Base-by-base conservation (phyloP, 2,888 invertebrate genomes). In the Euplexia lucipara region DNA sequence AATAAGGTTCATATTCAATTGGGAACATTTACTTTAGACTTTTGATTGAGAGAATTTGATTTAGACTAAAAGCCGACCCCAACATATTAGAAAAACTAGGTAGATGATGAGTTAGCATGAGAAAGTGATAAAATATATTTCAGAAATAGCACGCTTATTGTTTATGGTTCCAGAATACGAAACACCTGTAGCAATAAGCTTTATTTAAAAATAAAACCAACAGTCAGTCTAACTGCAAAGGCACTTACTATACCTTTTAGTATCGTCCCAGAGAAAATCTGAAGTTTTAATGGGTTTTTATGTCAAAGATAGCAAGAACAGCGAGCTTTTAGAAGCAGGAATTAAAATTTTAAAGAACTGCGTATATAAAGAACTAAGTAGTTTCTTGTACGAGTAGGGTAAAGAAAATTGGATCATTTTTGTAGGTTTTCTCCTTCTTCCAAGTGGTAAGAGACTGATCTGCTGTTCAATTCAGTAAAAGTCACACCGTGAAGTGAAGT, bases 261-360 rank as follows among this genome's bases (percentile, higher is more conserved):
- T 49, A 22, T 14, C 9, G 20, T 41, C 26, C 14, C 22, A 20
- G 26, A 49, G 9, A 41, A 60, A 70, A 48, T 47, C 34, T 56
- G 20, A 56, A 72, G 53, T 61, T 75, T 69, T 63, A 70, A 70
- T 63, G n/a, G 59, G 12, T 51, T 56, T 67, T 57, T 39, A 59
- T 60, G 58, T 56, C 47, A 54, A 62, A 39, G 8, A 10, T 62
- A 37, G 75, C 39, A 35, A 20, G 52, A 57, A 57, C 12, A n/a
- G 12, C 12, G 9, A 37, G 20, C 51, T 73, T 56, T 56, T 44
- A 56, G 26, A 32, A 41, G 7, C 20, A 60, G 42, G 56, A 60
- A 52, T 44, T 61, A 35, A 42, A 39, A 48, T 54, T n/a, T n/a
- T n/a, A n/a, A n/a, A n/a, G n/a, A n/a, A n/a, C n/a, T n/a, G n/a